Base-by-base conservation (phyloP, 2,113 vertebrate genomes). In the Enhydra lutris region DNA sequence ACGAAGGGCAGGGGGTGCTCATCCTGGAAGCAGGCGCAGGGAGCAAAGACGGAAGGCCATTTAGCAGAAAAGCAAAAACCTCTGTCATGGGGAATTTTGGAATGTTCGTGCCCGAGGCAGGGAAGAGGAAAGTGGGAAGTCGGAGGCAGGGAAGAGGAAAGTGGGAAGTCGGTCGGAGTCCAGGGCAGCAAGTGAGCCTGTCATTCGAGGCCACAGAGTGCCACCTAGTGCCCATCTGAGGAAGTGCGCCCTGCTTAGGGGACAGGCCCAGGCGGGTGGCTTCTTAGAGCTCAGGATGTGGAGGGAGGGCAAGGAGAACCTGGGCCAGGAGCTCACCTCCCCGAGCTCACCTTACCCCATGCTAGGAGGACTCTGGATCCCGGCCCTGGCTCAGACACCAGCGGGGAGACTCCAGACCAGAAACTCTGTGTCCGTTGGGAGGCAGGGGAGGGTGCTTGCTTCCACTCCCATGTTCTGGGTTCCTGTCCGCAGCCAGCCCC, bases 151-250 rank as follows among this genome's bases (percentile, higher is more conserved):
- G 45, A 23, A 6, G 59, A 87, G 8, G 55, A 7, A 34, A n/a
- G 36, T 3, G 17, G 3, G 0, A 15, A 13, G 17, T 34, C 21
- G 14, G n/a, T n/a, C n/a, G 0, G 21, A 0, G 4, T 4, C 34
- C 0, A 3, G 5, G 45, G 15, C 61, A 0, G 34, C 20, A 0
- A 14, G 34, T 1, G 0, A 55, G 57, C 21, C 0, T 0, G 65
- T 10, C 88, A 94, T 96, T 67, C 12, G 17, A 93, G 89, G 73
- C 98, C 18, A 6, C 36, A 81, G 97, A 17, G 97, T 94, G 98
- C 98, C 99, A 98, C 97, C 98, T 98, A 97, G 98, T 97, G 99
- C 98, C 78, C 20, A 0, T 3, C 0, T 0, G 1, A 42, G 57
- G 31, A 86, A 47, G 5, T 52, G 55, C 61, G 11, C 6, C 57